A percentile compares a stretch with the other conserved stretches of the same genome.
Evolutionary conservation across 30 jellyfish, hydroid and myxozoan genomes (phyloP).

Genomic region (Hydractinia symbiolongicarpus): DNA sequence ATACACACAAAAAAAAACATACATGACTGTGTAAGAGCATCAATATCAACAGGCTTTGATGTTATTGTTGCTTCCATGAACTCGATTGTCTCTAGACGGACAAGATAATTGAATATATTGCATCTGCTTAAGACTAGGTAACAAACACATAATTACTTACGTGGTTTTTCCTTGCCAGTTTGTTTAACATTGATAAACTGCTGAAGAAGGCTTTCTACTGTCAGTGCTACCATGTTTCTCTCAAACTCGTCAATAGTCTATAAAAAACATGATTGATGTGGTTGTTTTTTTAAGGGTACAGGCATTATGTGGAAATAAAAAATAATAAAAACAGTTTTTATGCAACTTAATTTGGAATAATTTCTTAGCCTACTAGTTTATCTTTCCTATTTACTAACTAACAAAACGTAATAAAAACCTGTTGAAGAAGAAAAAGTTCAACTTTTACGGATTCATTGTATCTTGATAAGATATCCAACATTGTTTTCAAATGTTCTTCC

Average conservation of each 20-base stretch:
- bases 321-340: neutral
- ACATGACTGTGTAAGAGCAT: slow-evolving; percentile 58
- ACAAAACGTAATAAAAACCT: slow-evolving; percentile 23
- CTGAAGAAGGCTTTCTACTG: slow-evolving; percentile 53
- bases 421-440: slow-evolving; percentile 63
- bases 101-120: neutral
- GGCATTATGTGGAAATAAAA: no score
- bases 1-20: neutral
- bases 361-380: no score
- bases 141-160: slow-evolving; percentile 21
- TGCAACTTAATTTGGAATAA: neutral
- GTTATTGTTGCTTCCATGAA: slow-evolving; percentile 53
- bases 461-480: slow-evolving; percentile 51
- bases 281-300: no score
- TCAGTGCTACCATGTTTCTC: slow-evolving; percentile 49
- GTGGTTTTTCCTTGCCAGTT: slow-evolving; percentile 78
- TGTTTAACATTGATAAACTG: slow-evolving; percentile 58
- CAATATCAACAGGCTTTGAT: slow-evolving; percentile 71
- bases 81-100: slow-evolving; percentile 51
- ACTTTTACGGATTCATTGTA: slow-evolving; percentile 66
- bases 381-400: no score
- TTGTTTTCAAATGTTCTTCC: slow-evolving; percentile 51
- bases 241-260: slow-evolving; percentile 74
- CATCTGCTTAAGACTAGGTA: neutral
- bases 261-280: neutral